These are phyloP conservation scores for Syndactyla subalaris DNA, from an alignment of 2,797 vertebrate genomes.

Conservation along the genomic window DNA sequence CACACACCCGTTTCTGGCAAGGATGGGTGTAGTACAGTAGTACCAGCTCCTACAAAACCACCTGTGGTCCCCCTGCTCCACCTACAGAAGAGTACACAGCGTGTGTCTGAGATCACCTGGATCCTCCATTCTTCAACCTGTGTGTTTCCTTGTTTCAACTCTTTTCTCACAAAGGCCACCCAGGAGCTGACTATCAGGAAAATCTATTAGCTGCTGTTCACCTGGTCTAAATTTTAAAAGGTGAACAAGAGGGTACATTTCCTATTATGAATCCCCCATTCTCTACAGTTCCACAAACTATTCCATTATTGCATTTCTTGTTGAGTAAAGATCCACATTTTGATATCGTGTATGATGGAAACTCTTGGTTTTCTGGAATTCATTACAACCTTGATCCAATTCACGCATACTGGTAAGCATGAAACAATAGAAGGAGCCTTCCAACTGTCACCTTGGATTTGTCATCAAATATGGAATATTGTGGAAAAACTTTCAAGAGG, in stretches of 20 bases:
- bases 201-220: slow-evolving; percentile 20
- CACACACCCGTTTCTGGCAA: neutral
- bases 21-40: neutral
- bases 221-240: slow-evolving; percentile 38
- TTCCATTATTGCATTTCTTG: slow-evolving; percentile 24
- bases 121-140: neutral
- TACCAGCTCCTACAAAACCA: neutral
- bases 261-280: neutral
- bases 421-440: slow-evolving; percentile 56
- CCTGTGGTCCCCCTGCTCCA: neutral
- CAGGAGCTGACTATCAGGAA: neutral
- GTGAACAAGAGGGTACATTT: slow-evolving; percentile 6
- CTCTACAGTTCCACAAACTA: neutral
- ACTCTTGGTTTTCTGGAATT: slow-evolving; percentile 71
- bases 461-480: slow-evolving; percentile 60
- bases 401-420: slow-evolving; percentile 51
- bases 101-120: neutral
- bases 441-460: slow-evolving; percentile 65
- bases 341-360: neutral
- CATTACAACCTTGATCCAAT: slow-evolving; percentile 58
- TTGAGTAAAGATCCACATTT: slow-evolving; percentile 18
- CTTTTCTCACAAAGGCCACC: neutral
- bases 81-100: fast-evolving
- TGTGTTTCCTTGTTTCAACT: neutral
- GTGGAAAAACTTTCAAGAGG: slow-evolving; percentile 39